Evolutionary conservation across 2,113 vertebrate genomes (phyloP), one percentile per base, ranked within the genome.

Genomic region (Festucalex cinctus): DNA sequence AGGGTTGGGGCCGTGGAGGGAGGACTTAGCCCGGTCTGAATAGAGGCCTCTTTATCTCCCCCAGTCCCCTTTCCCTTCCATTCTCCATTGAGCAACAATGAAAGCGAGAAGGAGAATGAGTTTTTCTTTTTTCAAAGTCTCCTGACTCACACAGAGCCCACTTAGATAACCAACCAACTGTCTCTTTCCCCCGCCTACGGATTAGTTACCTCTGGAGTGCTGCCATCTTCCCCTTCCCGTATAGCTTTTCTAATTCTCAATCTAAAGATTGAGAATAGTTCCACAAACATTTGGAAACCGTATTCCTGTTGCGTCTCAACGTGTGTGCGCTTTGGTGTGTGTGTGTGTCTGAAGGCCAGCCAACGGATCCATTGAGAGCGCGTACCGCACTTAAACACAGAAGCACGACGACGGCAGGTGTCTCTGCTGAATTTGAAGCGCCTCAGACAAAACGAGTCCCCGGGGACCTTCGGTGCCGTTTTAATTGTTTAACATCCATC

Each of bases 401-500:
- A 78, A 59, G 76, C 28, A 61, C 69, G 74, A 58, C 79, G 24
- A 63, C 56, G 65, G 89, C 85, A 87, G 86, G 88, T 87, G 88
- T 85, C 80, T 83, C 72, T 1, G n/a, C 81, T 77, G 82, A 86
- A 80, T 85, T 85, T 82, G 81, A 81, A 83, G 77, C 71, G 67
- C 68, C 79, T 79, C 77, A 75, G 80, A 86, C 54, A 76, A 68
- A 62, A 88, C 83, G 73, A 79, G 41, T 88, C 90, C 89, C 88
- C 46, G 0, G 86, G 90, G 89, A 86, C 62, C 75, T 81, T 85
- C 81, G 90, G 91, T 89, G 88, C 84, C 76, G 82, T 88, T 90
- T 89, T 86, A 89, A 91, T 91, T 92, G 90, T 93, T 92, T 89
- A 91, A 91, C 88, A 91, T 90, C 87, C 85, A 81, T 86, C 91